Evolutionary conservation across 1,140 invertebrate species (phyloP).

Genomic region (Bombus picipes): DNA sequence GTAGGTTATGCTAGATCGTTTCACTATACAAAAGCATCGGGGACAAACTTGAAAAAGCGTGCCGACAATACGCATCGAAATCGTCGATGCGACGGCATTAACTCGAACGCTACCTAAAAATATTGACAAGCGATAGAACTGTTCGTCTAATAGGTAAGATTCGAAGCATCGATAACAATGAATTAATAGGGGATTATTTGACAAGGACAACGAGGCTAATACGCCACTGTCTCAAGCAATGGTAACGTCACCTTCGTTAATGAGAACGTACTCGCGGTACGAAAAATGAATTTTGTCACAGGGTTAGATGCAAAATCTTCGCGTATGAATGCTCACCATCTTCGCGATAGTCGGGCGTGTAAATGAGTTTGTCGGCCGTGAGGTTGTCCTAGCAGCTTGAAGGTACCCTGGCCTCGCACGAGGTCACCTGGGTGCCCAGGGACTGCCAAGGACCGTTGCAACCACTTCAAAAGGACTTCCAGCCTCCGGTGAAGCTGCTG

Average conservation of each 20-base stretch:
- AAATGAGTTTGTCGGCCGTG: constrained; percentile 64
- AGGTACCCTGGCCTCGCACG: constrained; percentile 70
- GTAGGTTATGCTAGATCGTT: constrained; percentile 4
- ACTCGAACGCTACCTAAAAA: constrained; percentile 41
- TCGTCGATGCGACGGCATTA: not conserved
- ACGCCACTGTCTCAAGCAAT: not conserved
- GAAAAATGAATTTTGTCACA: constrained; percentile 12
- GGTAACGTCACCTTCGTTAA: not conserved
- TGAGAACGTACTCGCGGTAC: not conserved
- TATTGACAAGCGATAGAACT: constrained; percentile 50
- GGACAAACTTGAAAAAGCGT: not conserved
- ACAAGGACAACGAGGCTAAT: not conserved
- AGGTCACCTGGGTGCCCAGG: constrained; percentile 73
- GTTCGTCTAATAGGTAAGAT: not conserved
- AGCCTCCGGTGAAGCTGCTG: constrained; percentile 71
- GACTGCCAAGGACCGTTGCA: constrained; percentile 73
- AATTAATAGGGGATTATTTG: not conserved
- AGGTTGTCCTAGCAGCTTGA: constrained; percentile 56
- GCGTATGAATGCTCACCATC: constrained; percentile 73
- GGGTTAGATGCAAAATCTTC: constrained; percentile 37
- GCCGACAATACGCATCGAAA: not conserved
- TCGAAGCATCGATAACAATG: constrained; percentile 5
- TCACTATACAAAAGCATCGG: not conserved
- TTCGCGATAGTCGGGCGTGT: constrained; percentile 73
- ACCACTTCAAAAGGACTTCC: constrained; percentile 72